Base-by-base conservation (phyloP, 2,888 invertebrate species). In the Chalcosyrphus nemorum region DNA sequence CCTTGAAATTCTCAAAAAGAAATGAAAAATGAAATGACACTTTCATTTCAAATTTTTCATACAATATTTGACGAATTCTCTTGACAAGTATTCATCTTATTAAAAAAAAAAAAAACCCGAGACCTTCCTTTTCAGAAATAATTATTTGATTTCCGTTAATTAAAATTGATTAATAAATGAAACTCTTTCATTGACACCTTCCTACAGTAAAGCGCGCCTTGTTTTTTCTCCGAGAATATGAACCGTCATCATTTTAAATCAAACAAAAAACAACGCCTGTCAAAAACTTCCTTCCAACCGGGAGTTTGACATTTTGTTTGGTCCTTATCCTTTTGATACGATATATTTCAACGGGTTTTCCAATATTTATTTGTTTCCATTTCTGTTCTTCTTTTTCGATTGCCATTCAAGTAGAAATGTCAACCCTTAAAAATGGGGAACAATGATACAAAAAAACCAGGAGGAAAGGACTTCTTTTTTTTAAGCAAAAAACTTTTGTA, bases 141-240 rank as follows among this genome's bases (percentile, higher is more conserved):
- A 50, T 66, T 43, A 61, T 61, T 50, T 70, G 47, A 68, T 81
- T 81, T 32, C 35, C 24, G 59, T 77, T 81, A 81, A 81, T 81
- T 81, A 81, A 81, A 81, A 81, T 81, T 81, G 81, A 81, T 81
- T 77, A 81, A 71, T 17, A 76, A 70, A 70, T 50, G 65, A 71
- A 76, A 65, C 70, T 65, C 59, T 59, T 59, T 54, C 50, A 52
- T 57, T 65, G 61, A 5, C 70, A 56, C 61, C 65, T 75, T 35
- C 35, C 13, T 24, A 13, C 19, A 32, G 21, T 24, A 11, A n/a
- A n/a, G n/a, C 15, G 4, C 17, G 19, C n/a, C 27, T 3, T 13
- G 32, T 27, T 13, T 43, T 68, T 35, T 6, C 35, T 35, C 38
- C 17, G 7, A 0, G 24, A 57, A 35, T 38, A 43, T 27, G 38